Conservation (phyloP, 2,888 invertebrate genomes). For the Dendrolimus pini region DNA sequence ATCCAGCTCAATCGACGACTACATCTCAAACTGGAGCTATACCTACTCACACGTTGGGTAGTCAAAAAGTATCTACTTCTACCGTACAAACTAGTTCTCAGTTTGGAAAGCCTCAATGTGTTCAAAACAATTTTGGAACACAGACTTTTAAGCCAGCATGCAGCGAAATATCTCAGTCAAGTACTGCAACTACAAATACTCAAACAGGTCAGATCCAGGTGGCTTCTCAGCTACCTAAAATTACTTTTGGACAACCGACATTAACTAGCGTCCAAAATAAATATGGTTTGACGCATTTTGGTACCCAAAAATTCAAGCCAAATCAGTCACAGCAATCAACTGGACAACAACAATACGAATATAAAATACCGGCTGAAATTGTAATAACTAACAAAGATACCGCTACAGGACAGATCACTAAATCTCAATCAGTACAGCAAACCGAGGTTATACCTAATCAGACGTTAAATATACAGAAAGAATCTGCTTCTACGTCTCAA, state of each 20-base stretch:
- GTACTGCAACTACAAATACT: conserved; percentile 4
- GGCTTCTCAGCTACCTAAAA: background rate
- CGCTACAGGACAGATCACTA: background rate
- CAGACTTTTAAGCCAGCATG: conserved; percentile 15
- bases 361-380: background rate
- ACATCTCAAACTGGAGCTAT: too few relatives aligned
- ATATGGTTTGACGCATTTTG: conserved; percentile 16
- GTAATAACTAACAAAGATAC: background rate
- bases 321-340: background rate
- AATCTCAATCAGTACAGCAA: too few relatives aligned
- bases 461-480: too few relatives aligned
- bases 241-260: background rate
- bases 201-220: conserved; percentile 1
- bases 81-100: background rate
- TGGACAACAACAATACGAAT: background rate
- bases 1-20: too few relatives aligned
- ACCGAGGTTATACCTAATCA: too few relatives aligned
- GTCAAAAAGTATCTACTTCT: background rate
- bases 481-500: background rate
- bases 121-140: conserved; percentile 9
- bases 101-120: background rate
- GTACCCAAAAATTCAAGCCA: conserved; percentile 16
- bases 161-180: conserved; percentile 5
- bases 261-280: background rate
- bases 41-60: too few relatives aligned